Evolutionary conservation across 2,888 invertebrate genomes (phyloP), one percentile per base, ranked within the genome.

Genomic region (Tiliacea aurago): DNA sequence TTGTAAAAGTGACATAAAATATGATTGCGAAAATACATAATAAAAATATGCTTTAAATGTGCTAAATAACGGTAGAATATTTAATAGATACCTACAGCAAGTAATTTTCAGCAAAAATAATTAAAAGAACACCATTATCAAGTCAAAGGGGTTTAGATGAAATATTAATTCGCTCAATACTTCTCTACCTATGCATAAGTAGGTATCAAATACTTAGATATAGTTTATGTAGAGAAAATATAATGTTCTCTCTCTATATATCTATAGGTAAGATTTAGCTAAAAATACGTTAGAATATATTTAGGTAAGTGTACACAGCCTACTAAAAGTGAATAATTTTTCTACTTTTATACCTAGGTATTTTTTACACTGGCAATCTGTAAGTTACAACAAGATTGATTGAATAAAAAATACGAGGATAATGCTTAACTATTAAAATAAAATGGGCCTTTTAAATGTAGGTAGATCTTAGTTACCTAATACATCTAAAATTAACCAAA

Each of bases 291-390:
- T 3, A 28, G 41, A 28, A 51, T 15, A 64, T 28, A 56, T 71
- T 56, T 28, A 6, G 15, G n/a, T n/a, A 37, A n/a, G 4, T 37
- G 2, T n/a, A 66, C 15, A 0, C 13, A 47, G 5, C 41, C 28
- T 18, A 37, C 9, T 15, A 6, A 49, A 28, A 45, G 7, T 72
- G 20, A 15, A 61, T 61, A 3, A 2, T 9, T 37, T 37, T 59
- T 45, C 51, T 45, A 28, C 43, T 53, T 43, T 41, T 28, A 23
- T 28, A 18, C 20, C 13, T 56, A 28, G 15, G 5, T 49, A 33
- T 56, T 68, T 53, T 62, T 68, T 23, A 11, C 43, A 53, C 55
- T 68, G 76, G 75, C 68, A 76, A 58, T 76, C 15, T 62, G 0
- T 18, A 28, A 43, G 28, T 15, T n/a, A 49, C 2, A 13, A 10